A percentile compares a stretch with the other conserved stretches of the same genome.
These are phyloP conservation scores for Holothuria scabra DNA, from an alignment of 53 echinoderm and acorn worm species.

Conservation along the genomic window DNA sequence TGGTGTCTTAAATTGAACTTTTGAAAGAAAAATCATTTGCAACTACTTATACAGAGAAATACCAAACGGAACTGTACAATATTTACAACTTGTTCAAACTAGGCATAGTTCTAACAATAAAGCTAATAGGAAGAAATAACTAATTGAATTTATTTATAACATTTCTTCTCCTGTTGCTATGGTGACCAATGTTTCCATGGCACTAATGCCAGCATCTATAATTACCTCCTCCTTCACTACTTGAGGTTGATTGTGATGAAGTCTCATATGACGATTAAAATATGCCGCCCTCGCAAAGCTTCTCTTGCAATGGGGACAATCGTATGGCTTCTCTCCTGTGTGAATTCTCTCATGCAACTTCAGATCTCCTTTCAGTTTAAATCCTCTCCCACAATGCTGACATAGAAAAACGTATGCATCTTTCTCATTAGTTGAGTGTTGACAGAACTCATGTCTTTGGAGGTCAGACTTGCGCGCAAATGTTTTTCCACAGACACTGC, in stretches of 20 bases:
- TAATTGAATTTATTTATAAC: too few relatives aligned
- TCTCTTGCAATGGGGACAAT: slow-evolving; percentile 23
- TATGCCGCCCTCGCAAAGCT: slow-evolving; percentile 24
- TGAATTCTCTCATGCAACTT: slow-evolving; percentile 34
- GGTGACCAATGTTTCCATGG: too few relatives aligned
- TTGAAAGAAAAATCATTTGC: too few relatives aligned
- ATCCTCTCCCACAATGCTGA: slow-evolving; percentile 32
- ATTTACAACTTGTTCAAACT: too few relatives aligned
- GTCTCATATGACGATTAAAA: slow-evolving; percentile 11
- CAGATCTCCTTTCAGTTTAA: slow-evolving; percentile 36
- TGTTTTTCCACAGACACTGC: slow-evolving; percentile 12
- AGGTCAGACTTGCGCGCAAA: slow-evolving; percentile 24
- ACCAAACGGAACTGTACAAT: too few relatives aligned
- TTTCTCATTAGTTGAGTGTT: slow-evolving; percentile 15
- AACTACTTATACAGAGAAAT: too few relatives aligned
- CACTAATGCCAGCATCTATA: too few relatives aligned
- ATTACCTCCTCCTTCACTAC: too few relatives aligned
- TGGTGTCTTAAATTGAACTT: too few relatives aligned
- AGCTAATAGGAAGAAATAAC: too few relatives aligned
- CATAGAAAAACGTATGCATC: slow-evolving; percentile 32
- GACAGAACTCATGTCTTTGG: slow-evolving; percentile 4
- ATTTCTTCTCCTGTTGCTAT: too few relatives aligned
- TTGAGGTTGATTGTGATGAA: background rate
- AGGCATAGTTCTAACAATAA: too few relatives aligned
- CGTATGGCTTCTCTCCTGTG: slow-evolving; percentile 20